Conservation (phyloP, 2,888 invertebrate species). For the Drosophila testacea region DNA sequence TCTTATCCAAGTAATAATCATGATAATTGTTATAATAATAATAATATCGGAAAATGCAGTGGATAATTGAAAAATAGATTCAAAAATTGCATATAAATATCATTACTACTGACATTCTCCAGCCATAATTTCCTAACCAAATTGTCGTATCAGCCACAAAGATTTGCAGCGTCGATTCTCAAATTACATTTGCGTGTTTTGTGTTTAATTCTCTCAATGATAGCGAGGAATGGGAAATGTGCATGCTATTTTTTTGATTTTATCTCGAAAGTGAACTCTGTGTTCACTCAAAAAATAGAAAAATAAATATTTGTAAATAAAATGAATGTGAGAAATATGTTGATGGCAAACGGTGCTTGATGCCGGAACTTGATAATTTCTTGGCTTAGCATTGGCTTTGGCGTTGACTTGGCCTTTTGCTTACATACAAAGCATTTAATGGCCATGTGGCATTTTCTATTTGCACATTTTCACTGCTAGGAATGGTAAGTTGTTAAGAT, state of each 20-base stretch:
- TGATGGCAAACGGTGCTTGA: conserved; percentile 44
- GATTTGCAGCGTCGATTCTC: conserved; percentile 9
- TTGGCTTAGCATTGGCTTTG: conserved; percentile 16
- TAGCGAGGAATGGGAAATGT: conserved; percentile 7
- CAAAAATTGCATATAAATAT: conserved; percentile 27
- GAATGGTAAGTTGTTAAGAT: conserved; percentile 30
- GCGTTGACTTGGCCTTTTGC: conserved; percentile 35
- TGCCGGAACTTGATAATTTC: conserved; percentile 73
- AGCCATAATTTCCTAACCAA: conserved; percentile 39
- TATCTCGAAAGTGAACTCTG: conserved; percentile 57
- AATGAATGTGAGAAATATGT: conserved; percentile 36
- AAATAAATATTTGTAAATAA: neutral
- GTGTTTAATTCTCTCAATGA: conserved; percentile 11
- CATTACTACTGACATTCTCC: conserved; percentile 20
- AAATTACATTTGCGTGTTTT: conserved; percentile 60
- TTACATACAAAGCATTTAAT: conserved; percentile 56
- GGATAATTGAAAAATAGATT: conserved; percentile 23
- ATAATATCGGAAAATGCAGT: conserved; percentile 1
- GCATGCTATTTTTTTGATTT: conserved; percentile 30
- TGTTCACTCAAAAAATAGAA: conserved; percentile 4
- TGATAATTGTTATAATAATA: conserved; percentile 6
- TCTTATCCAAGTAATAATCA: conserved; percentile 16
- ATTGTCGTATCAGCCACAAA: conserved; percentile 36
- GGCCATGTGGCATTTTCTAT: conserved; percentile 61
- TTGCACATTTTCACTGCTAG: conserved; percentile 65